These are phyloP conservation scores for Ormyrus nitidulus DNA, from an alignment of 2,888 invertebrate species.

Conservation along the genomic window DNA sequence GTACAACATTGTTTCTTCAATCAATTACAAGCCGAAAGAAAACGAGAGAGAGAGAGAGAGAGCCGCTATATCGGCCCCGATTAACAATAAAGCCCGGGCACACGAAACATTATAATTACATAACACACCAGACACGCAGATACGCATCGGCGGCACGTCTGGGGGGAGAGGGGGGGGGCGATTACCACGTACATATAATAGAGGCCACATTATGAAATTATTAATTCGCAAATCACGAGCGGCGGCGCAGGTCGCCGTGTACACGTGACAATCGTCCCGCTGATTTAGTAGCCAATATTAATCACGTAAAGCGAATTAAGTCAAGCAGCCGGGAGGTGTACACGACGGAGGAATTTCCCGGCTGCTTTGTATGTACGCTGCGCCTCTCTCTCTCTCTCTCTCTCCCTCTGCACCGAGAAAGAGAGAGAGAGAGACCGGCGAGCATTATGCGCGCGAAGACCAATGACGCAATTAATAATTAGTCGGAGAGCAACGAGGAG, in stretches of 20 bases:
- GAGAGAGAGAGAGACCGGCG: too few species aligned
- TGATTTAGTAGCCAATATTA: constrained; percentile 26
- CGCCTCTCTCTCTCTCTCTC: background rate
- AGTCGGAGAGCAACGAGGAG: constrained; percentile 29
- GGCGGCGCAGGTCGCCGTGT: background rate
- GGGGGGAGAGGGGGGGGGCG: too few species aligned
- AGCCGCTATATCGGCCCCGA: too few species aligned
- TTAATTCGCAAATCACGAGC: constrained; percentile 45
- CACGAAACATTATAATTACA: too few species aligned
- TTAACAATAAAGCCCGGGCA: too few species aligned
- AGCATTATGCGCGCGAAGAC: constrained; percentile 25
- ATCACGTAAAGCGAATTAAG: constrained; percentile 39
- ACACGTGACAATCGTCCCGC: constrained; percentile 34
- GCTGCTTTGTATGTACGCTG: background rate
- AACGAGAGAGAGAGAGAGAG: too few species aligned
- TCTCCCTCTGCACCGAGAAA: too few species aligned
- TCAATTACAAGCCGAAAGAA: too few species aligned
- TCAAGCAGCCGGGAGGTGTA: background rate
- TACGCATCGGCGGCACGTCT: too few species aligned
- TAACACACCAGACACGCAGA: too few species aligned
- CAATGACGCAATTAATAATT: constrained; percentile 53
- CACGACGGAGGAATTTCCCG: constrained; percentile 38
- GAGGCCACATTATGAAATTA: constrained; percentile 27
- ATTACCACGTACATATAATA: too few species aligned
- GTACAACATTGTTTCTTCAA: too few species aligned